phyloP scores from a whole-genome alignment of 2,797 vertebrate genomes.

The Falco rusticolus region DNA sequence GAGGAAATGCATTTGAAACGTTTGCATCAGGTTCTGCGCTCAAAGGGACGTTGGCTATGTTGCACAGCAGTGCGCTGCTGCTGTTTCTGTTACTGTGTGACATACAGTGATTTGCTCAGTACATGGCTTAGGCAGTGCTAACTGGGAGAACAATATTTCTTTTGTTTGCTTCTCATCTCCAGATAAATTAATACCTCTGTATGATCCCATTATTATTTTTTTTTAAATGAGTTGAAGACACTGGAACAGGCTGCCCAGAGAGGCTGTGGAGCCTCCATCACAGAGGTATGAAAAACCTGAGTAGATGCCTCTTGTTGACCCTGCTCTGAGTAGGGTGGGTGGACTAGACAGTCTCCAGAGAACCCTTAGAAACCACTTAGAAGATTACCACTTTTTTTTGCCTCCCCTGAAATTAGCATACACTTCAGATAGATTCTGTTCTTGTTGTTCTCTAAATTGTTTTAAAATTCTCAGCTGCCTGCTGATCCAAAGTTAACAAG shows the following conservation, averaged over 20 bases:
- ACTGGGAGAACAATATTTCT: background rate
- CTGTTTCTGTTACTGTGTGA: background rate
- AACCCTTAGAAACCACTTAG: background rate
- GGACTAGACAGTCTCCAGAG: background rate
- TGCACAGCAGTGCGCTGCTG: background rate
- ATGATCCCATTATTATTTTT: background rate
- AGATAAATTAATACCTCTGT: background rate
- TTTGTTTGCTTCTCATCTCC: background rate
- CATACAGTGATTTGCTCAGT: background rate
- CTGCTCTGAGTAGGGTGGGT: background rate
- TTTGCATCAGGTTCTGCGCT: background rate
- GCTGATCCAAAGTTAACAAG: constrained; percentile 25
- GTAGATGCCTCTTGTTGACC: background rate
- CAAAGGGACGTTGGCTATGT: fast-evolving
- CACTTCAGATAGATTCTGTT: background rate
- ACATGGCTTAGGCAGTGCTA: background rate
- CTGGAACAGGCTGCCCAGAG: background rate
- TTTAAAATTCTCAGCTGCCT: constrained; percentile 15
- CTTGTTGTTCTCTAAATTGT: background rate
- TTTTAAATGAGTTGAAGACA: background rate
- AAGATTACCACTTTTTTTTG: background rate
- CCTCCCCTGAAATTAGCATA: background rate
- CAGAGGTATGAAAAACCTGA: background rate
- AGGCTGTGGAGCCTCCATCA: background rate
- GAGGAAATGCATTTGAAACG: background rate